A percentile compares a stretch with the other conserved stretches of the same genome.
Evolutionary conservation across 2,797 vertebrate species (phyloP).

Genomic region (Pseudotriccus pelzelni): DNA sequence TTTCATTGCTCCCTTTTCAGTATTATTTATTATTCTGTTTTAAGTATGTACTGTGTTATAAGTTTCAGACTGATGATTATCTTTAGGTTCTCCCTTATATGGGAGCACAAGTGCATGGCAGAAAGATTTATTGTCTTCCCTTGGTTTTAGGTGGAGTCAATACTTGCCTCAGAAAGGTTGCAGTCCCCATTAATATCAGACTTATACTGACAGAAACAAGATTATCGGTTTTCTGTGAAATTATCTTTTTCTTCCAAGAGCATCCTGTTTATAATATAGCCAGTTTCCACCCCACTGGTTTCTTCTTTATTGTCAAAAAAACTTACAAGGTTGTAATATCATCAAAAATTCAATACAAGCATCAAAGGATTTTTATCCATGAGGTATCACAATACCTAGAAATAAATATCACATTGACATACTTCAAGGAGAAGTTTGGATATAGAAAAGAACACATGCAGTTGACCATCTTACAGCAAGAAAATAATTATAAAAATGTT

Average conservation of each 20-base stretch:
- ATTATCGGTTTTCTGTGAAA: neutral
- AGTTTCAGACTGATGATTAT: neutral
- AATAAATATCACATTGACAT: neutral
- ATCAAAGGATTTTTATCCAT: neutral
- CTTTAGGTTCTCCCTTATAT: neutral
- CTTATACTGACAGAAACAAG: neutral
- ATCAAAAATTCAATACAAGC: neutral
- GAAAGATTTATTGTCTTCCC: neutral
- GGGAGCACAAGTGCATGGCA: neutral
- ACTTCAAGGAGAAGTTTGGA: neutral
- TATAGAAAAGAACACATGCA: accelerated
- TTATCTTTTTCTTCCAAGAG: neutral
- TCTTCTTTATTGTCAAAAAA: neutral
- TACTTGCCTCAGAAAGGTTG: neutral
- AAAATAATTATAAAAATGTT: neutral
- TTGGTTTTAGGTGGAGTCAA: neutral
- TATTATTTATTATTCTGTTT: neutral
- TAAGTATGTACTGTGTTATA: neutral
- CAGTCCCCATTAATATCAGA: neutral
- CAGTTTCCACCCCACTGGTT: neutral
- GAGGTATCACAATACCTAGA: neutral
- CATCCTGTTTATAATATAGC: neutral
- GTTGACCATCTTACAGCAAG: neutral
- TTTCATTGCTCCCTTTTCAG: neutral
- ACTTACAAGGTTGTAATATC: neutral